These are phyloP conservation scores for Apteryx mantelli DNA, from an alignment of 2,113 vertebrate genomes.

Conservation along the genomic window DNA sequence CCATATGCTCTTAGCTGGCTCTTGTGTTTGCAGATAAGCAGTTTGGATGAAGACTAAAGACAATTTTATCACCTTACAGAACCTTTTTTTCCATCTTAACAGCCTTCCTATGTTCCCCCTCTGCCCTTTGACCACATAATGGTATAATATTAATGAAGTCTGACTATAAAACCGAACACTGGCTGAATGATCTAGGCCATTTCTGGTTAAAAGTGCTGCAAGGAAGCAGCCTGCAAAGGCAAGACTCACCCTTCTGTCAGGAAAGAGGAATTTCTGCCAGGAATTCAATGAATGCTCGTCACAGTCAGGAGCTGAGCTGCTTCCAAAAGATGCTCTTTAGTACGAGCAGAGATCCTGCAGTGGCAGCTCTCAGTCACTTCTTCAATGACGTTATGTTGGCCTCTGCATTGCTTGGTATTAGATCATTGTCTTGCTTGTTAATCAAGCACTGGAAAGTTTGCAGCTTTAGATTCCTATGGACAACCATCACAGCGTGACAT, in stretches of 20 bases:
- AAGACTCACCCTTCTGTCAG: background rate
- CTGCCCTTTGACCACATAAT: background rate
- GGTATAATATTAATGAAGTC: background rate
- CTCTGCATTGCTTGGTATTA: background rate
- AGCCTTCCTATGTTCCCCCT: background rate
- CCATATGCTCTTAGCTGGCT: background rate
- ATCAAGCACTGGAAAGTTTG: background rate
- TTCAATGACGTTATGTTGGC: background rate
- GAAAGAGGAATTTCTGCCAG: constrained; percentile 17
- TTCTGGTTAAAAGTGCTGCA: background rate
- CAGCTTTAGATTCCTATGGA: background rate
- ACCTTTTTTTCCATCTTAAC: background rate
- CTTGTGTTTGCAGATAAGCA: background rate
- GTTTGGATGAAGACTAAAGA: background rate
- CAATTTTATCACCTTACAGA: background rate
- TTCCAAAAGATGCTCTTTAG: constrained; percentile 18
- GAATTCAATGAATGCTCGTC: background rate
- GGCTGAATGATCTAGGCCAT: background rate
- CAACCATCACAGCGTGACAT: background rate
- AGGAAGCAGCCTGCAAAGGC: background rate
- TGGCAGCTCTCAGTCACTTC: background rate
- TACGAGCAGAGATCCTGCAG: background rate
- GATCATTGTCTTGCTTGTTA: background rate
- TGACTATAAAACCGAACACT: background rate
- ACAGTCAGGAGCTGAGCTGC: background rate